Evolutionary conservation across 2,113 vertebrate species (phyloP), one percentile per base, ranked within the genome.

Genomic region (Pterocles orientalis): DNA sequence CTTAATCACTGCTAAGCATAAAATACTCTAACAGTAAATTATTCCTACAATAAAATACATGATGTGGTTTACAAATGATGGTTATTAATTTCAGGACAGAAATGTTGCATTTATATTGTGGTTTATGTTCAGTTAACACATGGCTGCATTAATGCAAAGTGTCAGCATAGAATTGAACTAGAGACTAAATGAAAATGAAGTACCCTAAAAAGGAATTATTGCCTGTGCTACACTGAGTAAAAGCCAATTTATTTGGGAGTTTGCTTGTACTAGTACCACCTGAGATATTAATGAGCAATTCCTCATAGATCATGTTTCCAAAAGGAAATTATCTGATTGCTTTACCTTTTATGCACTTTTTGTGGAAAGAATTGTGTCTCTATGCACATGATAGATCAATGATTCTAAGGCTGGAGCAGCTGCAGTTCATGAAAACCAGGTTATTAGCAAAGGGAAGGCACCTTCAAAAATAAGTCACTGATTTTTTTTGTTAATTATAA

Each of bases 91-190:
- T 97, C 84, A 94, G 53, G 71, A 83, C 82, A 94, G 60, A 91
- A 86, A 93, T 83, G 82, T 86, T 95, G 64, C 76, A 88, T 88
- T 95, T 95, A 85, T 82, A 69, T 86, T 83, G 68, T 84, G 47
- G 87, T 94, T 97, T 95, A 94, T 88, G 94, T 95, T 84, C 97
- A 97, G 92, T 97, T 97, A 97, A 97, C 94, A 95, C 91, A 81
- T 90, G 91, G 39, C 25, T 71, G 25, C n/a, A 88, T 96, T 95
- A 95, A 94, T 85, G 57, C 45, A 86, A 93, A 88, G 13, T 93
- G 77, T 93, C 88, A 86, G 65, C 24, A 45, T 15, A 91, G 69
- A 88, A 84, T 4, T 90, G 87, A 92, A 71, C 28, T 11, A 43
- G 81, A 91, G 58, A 84, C 45, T 89, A 89, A 87, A 95, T 88